Conservation (phyloP, 2,888 invertebrate genomes). For the Dysmachus trigonus region DNA sequence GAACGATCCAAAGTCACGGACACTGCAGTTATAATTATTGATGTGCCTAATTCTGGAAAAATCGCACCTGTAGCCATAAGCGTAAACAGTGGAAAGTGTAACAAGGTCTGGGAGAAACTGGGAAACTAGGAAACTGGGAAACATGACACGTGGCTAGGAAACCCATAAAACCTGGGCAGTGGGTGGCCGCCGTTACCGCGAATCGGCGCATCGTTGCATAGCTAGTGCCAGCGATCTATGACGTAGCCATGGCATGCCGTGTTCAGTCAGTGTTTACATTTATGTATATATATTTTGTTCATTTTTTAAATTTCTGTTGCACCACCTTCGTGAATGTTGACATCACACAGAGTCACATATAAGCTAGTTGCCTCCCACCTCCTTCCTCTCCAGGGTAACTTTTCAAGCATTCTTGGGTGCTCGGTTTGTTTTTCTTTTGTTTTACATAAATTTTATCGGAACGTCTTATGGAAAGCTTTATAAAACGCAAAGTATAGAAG, state of each 20-base stretch:
- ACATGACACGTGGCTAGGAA: not conserved
- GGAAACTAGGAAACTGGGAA: not conserved
- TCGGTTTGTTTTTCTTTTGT: slow-evolving; percentile 22
- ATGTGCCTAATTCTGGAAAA: not conserved
- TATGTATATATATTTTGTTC: not conserved
- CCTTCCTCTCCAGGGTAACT: not conserved
- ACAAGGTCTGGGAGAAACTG: not conserved
- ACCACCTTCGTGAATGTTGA: not conserved
- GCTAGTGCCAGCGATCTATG: not conserved
- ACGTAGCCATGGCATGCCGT: not conserved
- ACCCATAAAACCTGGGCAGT: not conserved
- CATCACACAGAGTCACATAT: not conserved
- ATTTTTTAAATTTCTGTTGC: not conserved
- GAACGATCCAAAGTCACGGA: not conserved
- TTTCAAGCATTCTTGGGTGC: not conserved
- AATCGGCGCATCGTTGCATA: not conserved
- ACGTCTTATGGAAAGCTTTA: slow-evolving; percentile 15
- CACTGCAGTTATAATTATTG: slow-evolving; percentile 26
- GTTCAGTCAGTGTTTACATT: slow-evolving; percentile 4
- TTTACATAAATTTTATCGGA: slow-evolving; percentile 33
- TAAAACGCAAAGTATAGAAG: not conserved
- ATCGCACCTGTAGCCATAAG: not conserved
- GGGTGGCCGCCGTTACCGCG: not conserved
- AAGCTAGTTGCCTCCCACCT: not conserved
- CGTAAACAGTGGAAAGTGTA: not conserved